Conservation (phyloP, 1,140 invertebrate genomes). For the Drosophila eugracilis region DNA sequence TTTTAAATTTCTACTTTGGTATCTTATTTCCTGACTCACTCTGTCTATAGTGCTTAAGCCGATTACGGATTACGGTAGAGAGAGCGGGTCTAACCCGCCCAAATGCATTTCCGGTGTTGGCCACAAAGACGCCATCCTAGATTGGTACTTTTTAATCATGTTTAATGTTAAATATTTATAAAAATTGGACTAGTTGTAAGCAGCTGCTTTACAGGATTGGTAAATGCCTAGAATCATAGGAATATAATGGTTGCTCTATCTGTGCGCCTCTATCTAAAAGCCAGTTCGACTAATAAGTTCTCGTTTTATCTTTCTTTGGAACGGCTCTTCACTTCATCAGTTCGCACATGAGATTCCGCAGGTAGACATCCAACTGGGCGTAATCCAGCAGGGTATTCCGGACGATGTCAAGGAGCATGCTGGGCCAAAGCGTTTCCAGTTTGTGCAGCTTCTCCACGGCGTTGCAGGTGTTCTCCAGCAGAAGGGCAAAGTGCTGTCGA, state of each 20-base stretch:
- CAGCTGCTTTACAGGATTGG: constrained; percentile 67
- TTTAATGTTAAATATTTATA: constrained; percentile 82
- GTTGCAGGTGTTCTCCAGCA: constrained; percentile 89
- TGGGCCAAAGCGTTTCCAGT: constrained; percentile 90
- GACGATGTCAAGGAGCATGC: constrained; percentile 90
- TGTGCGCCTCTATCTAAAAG: constrained; percentile 62
- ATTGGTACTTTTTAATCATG: constrained; percentile 59
- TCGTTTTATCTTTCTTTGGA: constrained; percentile 5
- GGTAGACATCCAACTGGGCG: constrained; percentile 90
- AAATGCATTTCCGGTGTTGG: constrained; percentile 26
- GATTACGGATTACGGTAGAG: neutral
- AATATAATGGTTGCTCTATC: constrained; percentile 55
- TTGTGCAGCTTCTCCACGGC: constrained; percentile 90
- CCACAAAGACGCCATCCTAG: constrained; percentile 12
- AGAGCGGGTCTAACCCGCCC: constrained; percentile 13
- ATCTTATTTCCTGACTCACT: too few species aligned
- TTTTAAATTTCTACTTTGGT: too few species aligned
- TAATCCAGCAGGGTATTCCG: constrained; percentile 91
- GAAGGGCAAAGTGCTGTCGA: constrained; percentile 87
- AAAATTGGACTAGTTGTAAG: constrained; percentile 77
- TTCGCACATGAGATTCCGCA: constrained; percentile 87
- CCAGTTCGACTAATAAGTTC: constrained; percentile 51
- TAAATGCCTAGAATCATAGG: constrained; percentile 74
- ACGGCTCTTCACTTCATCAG: constrained; percentile 69
- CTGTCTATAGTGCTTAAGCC: neutral